phyloP scores from a whole-genome alignment of 2,888 invertebrate genomes.

The Sabatieria punctata region DNA sequence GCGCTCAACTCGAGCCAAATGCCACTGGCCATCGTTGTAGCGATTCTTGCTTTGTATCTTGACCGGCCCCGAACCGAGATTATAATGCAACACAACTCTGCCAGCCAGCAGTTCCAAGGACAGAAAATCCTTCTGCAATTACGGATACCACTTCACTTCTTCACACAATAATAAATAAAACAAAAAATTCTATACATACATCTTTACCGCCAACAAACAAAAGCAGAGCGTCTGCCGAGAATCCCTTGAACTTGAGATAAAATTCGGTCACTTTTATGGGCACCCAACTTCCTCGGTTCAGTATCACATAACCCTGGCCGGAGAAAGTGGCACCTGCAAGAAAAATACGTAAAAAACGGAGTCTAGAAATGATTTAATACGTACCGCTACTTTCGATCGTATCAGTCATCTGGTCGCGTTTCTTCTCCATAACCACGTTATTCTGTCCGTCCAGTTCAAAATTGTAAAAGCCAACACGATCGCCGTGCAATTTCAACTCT shows the following conservation, averaged over 20 bases:
- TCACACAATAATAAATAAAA: background rate
- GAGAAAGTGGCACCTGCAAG: conserved; percentile 49
- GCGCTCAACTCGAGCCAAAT: conserved; percentile 49
- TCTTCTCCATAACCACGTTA: conserved; percentile 19
- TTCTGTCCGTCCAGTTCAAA: conserved; percentile 47
- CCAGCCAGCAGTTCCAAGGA: conserved; percentile 67
- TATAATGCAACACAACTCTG: conserved; percentile 56
- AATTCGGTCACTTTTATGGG: conserved; percentile 39
- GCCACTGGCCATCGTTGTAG: conserved; percentile 84
- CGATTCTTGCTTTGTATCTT: conserved; percentile 41
- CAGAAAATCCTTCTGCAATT: conserved; percentile 44
- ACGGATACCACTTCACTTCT: background rate
- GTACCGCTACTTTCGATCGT: background rate
- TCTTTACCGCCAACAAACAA: conserved; percentile 59
- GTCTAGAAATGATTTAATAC: background rate
- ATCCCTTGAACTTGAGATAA: conserved; percentile 66
- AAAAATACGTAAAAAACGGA: conserved; percentile 14
- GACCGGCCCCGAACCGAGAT: conserved; percentile 65
- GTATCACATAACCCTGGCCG: conserved; percentile 66
- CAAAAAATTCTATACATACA: too few species aligned
- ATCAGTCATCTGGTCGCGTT: conserved; percentile 9
- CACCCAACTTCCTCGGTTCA: conserved; percentile 42
- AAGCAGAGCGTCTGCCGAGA: conserved; percentile 63
- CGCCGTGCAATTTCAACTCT: conserved; percentile 69
- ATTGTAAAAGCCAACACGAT: conserved; percentile 84